Conservation (phyloP, 1,140 invertebrate genomes). For the Tetranychus cinnabarinus region DNA sequence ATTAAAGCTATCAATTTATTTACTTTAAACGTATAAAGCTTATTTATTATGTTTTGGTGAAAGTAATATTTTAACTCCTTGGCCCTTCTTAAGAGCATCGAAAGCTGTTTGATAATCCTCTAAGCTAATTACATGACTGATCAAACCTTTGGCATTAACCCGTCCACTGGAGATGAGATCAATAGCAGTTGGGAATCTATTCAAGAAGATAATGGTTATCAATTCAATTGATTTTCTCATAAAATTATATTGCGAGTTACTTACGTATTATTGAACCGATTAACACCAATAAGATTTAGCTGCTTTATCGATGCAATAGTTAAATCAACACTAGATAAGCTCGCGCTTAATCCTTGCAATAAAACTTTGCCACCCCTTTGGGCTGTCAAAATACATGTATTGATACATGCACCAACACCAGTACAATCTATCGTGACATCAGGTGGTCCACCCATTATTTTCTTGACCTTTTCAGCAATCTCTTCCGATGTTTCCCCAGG, state of each 20-base stretch:
- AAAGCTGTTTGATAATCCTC: slow-evolving; percentile 67
- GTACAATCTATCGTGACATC: slow-evolving; percentile 65
- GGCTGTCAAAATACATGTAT: slow-evolving; percentile 33
- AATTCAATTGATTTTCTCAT: neutral
- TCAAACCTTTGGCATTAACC: slow-evolving; percentile 59
- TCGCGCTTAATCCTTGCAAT: slow-evolving; percentile 51
- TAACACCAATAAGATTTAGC: slow-evolving; percentile 71
- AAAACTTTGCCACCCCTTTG: slow-evolving; percentile 43
- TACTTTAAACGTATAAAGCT: neutral
- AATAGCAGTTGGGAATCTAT: slow-evolving; percentile 26
- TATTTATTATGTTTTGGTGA: neutral
- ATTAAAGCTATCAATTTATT: too few relatives aligned
- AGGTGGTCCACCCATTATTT: slow-evolving; percentile 30
- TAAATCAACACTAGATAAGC: slow-evolving; percentile 38
- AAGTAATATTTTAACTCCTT: neutral
- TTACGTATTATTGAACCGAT: slow-evolving; percentile 56
- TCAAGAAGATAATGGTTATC: neutral
- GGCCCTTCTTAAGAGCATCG: slow-evolving; percentile 23
- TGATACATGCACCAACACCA: slow-evolving; percentile 50
- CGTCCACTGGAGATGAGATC: slow-evolving; percentile 26
- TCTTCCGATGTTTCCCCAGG: slow-evolving; percentile 24
- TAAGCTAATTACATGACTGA: slow-evolving; percentile 67
- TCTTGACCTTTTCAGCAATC: slow-evolving; percentile 20
- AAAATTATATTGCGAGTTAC: neutral
- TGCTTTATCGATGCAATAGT: slow-evolving; percentile 50